Conservation (phyloP, 2,888 invertebrate genomes). For the Deilephila porcellus region DNA sequence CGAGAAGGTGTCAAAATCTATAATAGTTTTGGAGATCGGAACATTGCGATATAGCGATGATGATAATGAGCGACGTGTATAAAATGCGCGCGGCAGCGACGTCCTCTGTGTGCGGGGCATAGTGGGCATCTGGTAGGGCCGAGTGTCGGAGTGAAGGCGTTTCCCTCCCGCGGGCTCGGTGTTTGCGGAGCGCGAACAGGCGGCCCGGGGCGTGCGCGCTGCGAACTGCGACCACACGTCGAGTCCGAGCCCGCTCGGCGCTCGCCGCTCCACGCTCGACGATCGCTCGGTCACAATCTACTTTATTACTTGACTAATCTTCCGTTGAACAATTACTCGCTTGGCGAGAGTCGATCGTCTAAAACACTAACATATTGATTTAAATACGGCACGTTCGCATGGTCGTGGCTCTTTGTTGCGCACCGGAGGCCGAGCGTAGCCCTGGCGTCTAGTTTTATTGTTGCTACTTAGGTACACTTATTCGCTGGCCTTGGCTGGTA, state of each 20-base stretch:
- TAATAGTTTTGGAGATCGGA: constrained; percentile 77
- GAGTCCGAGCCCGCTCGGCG: constrained; percentile 52
- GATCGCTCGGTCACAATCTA: constrained; percentile 67
- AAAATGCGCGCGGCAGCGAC: constrained; percentile 63
- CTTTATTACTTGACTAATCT: constrained; percentile 74
- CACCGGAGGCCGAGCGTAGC: constrained; percentile 52
- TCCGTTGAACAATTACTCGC: constrained; percentile 66
- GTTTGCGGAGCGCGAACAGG: constrained; percentile 57
- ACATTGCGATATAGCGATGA: constrained; percentile 65
- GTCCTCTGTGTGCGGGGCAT: constrained; percentile 63
- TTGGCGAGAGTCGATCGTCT: constrained; percentile 57
- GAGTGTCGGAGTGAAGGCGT: constrained; percentile 67
- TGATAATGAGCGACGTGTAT: constrained; percentile 59
- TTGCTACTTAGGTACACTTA: constrained; percentile 52
- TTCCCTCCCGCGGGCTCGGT: constrained; percentile 75
- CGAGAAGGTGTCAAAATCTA: constrained; percentile 83
- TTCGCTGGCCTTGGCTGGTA: constrained; percentile 64
- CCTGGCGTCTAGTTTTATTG: constrained; percentile 66
- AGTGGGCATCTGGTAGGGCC: constrained; percentile 65
- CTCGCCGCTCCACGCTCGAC: constrained; percentile 49
- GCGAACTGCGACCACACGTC: constrained; percentile 69
- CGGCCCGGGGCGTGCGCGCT: constrained; percentile 76
- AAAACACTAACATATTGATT: constrained; percentile 60
- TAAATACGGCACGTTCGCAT: constrained; percentile 51
- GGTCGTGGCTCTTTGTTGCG: constrained; percentile 60